Evolutionary conservation across 2,888 invertebrate genomes (phyloP).

Genomic region (Apamea anceps): DNA sequence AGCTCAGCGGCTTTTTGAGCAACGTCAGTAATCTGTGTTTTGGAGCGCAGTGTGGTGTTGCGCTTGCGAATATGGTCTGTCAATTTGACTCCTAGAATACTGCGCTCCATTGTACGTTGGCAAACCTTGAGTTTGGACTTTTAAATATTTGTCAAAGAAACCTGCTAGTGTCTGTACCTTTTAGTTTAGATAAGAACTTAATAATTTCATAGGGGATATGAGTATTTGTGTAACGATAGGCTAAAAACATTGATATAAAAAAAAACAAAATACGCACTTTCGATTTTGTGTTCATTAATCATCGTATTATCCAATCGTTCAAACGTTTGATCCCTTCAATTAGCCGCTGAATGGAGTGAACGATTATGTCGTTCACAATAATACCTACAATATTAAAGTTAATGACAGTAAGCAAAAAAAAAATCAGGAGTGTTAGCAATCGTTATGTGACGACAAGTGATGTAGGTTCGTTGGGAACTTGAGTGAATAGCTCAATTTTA

Average conservation of each 20-base stretch:
- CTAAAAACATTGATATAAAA: background rate
- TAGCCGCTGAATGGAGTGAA: constrained; percentile 36
- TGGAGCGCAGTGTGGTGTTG: no score
- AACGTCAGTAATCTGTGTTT: no score
- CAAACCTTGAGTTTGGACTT: no score
- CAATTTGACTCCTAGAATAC: no score
- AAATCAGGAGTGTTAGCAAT: background rate
- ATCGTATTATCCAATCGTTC: constrained; percentile 46
- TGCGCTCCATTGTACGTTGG: no score
- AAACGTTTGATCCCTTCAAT: constrained; percentile 62
- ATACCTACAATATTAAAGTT: constrained; percentile 30
- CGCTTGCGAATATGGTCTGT: no score
- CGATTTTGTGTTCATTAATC: background rate
- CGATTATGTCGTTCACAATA: constrained; percentile 38
- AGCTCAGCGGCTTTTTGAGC: no score
- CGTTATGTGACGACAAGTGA: background rate
- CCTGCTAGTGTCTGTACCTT: background rate
- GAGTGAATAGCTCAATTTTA: background rate
- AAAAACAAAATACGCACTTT: background rate
- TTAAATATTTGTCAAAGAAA: no score
- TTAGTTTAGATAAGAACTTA: no score
- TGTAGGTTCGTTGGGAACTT: background rate
- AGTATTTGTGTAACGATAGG: background rate
- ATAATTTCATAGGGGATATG: background rate
- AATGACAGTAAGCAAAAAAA: background rate